Conservation (phyloP, 2,888 invertebrate species). For the Ormyrus pomaceus region DNA sequence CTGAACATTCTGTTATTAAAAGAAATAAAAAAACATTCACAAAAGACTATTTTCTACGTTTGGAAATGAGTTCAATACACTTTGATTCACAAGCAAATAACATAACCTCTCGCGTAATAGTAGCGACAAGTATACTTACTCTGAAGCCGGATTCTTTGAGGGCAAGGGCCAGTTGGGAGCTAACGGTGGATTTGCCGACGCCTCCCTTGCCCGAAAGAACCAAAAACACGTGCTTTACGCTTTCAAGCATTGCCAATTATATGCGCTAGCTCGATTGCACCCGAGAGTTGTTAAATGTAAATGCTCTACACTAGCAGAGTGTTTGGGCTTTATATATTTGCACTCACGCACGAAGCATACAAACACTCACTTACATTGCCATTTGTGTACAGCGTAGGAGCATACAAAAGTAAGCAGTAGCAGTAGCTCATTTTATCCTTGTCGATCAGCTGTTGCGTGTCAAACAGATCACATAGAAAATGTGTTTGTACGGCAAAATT, state of each 20-base stretch:
- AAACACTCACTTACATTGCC: background rate
- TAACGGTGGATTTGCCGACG: constrained; percentile 98
- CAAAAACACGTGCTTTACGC: constrained; percentile 90
- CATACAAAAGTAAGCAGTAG: background rate
- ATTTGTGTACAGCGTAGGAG: background rate
- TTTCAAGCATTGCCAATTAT: constrained; percentile 80
- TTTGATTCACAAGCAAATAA: background rate
- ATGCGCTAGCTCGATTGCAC: too few relatives aligned
- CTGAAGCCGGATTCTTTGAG: constrained; percentile 87
- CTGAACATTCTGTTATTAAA: too few relatives aligned
- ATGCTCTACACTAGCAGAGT: background rate
- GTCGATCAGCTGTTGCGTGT: constrained; percentile 33
- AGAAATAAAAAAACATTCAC: constrained; percentile 4
- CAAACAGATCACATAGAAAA: constrained; percentile 7
- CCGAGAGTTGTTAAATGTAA: constrained; percentile 16
- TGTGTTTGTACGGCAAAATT: constrained; percentile 41
- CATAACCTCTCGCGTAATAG: constrained; percentile 29
- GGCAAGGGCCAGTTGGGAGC: constrained; percentile 93
- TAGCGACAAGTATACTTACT: constrained; percentile 76
- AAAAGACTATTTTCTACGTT: background rate
- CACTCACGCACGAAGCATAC: constrained; percentile 1
- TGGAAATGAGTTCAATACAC: background rate
- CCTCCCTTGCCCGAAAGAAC: constrained; percentile 99
- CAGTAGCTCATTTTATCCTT: background rate
- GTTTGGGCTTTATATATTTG: constrained; percentile 22